Conservation (phyloP, 2,113 vertebrate genomes). For the Nothoprocta pentlandii region DNA sequence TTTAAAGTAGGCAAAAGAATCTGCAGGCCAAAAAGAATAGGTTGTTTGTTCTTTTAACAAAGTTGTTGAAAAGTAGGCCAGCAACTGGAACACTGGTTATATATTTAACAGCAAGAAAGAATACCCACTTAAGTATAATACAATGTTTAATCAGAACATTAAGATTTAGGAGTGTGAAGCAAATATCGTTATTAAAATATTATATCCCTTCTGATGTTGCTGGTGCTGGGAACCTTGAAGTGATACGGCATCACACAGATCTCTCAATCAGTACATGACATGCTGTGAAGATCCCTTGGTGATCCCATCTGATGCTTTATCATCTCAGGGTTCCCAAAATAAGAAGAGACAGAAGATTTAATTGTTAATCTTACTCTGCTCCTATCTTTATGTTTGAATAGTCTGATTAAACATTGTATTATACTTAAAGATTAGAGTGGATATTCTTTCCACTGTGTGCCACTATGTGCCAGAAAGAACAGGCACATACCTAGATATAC, state of each 20-base stretch:
- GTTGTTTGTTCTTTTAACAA: conserved; percentile 2
- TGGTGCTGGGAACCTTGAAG: background rate
- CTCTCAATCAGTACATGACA: background rate
- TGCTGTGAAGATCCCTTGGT: background rate
- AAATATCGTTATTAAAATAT: background rate
- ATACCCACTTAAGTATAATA: background rate
- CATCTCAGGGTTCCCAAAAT: background rate
- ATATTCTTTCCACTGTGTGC: background rate
- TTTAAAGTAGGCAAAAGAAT: conserved; percentile 22
- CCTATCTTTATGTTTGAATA: too few relatives aligned
- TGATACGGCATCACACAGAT: background rate
- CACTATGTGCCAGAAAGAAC: background rate
- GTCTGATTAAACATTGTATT: background rate
- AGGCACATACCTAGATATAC: background rate
- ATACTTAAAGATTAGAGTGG: background rate
- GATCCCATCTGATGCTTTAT: background rate
- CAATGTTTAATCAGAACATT: background rate
- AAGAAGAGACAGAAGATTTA: too few relatives aligned
- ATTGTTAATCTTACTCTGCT: too few relatives aligned
- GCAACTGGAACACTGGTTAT: background rate
- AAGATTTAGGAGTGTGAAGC: background rate
- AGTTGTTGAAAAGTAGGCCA: conserved; percentile 37
- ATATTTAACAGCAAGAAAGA: background rate
- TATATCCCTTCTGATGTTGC: background rate
- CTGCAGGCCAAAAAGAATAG: background rate